Evolutionary conservation across 2,113 vertebrate species (phyloP).

Genomic region (Scomber japonicus): DNA sequence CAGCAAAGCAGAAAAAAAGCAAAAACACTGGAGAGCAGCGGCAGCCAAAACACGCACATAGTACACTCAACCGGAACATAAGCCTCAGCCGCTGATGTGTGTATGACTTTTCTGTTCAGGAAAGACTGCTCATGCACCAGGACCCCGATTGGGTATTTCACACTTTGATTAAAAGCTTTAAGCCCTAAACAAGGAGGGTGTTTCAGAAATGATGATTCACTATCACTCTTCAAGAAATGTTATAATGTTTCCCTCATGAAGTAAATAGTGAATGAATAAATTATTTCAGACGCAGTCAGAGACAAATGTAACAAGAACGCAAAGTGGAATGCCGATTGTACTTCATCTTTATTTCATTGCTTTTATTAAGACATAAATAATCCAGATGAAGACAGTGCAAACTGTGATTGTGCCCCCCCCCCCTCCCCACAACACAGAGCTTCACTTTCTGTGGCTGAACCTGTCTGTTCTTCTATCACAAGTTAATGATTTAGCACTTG

Average conservation of each 20-base stretch:
- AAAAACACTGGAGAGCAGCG: no score
- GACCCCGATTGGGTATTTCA: no score
- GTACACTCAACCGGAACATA: no score
- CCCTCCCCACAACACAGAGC: constrained; percentile 1
- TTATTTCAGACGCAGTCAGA: not conserved
- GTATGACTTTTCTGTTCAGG: no score
- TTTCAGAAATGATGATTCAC: no score
- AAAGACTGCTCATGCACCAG: no score
- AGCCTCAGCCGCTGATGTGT: no score
- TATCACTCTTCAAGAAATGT: not conserved
- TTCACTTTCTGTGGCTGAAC: constrained; percentile 3
- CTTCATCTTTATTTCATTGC: constrained; percentile 57
- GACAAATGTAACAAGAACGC: constrained; percentile 15
- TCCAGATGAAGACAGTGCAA: constrained; percentile 31
- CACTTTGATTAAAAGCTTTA: no score
- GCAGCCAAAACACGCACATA: no score
- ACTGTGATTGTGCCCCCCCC: constrained; percentile 9
- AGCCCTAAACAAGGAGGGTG: no score
- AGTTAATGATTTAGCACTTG: constrained; percentile 17
- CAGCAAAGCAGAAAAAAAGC: no score
- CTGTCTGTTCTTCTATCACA: constrained; percentile 24
- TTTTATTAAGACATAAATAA: constrained; percentile 60
- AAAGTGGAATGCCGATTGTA: constrained; percentile 10
- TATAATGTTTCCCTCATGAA: no score
- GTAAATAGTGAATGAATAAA: constrained; percentile 28